A percentile compares a stretch with the other conserved stretches of the same genome.
These are phyloP conservation scores for Enteromius fasciolatus DNA, from an alignment of 2,797 vertebrate species.

Conservation along the genomic window DNA sequence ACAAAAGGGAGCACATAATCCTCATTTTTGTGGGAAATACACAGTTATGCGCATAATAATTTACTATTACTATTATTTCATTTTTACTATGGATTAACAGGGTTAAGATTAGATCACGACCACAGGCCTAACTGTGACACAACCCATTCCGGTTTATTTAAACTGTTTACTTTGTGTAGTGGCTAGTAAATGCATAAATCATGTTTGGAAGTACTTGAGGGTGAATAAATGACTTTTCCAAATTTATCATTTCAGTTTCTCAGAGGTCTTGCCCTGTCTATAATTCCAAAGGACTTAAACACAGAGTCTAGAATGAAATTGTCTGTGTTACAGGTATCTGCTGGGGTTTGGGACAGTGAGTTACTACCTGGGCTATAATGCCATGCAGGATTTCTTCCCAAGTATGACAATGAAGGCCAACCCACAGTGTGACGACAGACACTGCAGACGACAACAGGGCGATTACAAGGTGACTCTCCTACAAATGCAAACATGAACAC, in stretches of 20 bases:
- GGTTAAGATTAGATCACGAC: neutral
- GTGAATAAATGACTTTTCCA: no score
- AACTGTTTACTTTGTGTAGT: neutral
- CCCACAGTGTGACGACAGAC: constrained; percentile 86
- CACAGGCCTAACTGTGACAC: neutral
- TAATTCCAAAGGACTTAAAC: neutral
- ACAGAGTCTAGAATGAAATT: neutral
- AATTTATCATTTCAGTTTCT: neutral
- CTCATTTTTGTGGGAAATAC: no score
- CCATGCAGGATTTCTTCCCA: constrained; percentile 98
- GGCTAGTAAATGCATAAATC: neutral
- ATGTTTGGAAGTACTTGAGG: no score
- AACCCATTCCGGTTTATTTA: neutral
- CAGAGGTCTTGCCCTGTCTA: neutral
- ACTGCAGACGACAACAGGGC: constrained; percentile 89
- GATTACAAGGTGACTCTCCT: constrained; percentile 81
- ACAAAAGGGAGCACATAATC: no score
- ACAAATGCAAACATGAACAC: neutral
- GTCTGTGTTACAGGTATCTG: constrained; percentile 80
- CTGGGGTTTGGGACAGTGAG: constrained; percentile 93
- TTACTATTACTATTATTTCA: neutral
- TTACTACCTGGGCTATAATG: constrained; percentile 97
- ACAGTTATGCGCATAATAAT: no score
- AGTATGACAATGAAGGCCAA: constrained; percentile 96
- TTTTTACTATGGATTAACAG: neutral